Percentiles rank a stretch among this genome's conserved stretches.
phyloP scores from a whole-genome alignment of 2,113 vertebrate species.

The Podiceps cristatus region DNA sequence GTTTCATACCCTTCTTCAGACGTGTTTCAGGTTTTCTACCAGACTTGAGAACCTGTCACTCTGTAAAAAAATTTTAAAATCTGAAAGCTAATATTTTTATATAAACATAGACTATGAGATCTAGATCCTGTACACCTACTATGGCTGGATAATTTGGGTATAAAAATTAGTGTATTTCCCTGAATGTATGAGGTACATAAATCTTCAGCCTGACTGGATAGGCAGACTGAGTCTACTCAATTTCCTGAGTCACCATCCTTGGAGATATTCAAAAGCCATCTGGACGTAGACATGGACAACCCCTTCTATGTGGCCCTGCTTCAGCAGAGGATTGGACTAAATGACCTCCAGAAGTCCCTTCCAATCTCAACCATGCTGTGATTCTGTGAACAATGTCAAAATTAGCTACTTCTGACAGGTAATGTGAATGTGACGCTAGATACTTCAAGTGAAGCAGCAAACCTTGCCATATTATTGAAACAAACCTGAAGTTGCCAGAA shows the following conservation, averaged over 20 bases:
- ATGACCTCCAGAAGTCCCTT: not conserved
- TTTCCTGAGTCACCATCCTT: not conserved
- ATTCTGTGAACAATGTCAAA: not conserved
- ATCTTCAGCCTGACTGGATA: not conserved
- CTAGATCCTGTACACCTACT: not conserved
- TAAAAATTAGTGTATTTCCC: not conserved
- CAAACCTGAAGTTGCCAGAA: not conserved
- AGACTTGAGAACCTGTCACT: not conserved
- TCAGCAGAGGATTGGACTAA: not conserved
- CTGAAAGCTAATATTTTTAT: not conserved
- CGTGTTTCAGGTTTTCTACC: not conserved
- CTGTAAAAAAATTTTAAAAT: not conserved
- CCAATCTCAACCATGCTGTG: not conserved
- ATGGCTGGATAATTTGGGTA: not conserved
- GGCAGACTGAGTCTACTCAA: not conserved
- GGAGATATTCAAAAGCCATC: not conserved
- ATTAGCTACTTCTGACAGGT: not conserved
- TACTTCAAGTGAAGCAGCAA: not conserved
- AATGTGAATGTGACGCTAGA: not conserved
- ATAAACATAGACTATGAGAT: not conserved
- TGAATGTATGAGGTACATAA: not conserved
- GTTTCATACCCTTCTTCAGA: not conserved
- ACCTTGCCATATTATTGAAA: not conserved
- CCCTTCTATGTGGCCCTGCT: accelerated
- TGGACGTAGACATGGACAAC: not conserved